Evolutionary conservation across 2,797 vertebrate genomes (phyloP).

Genomic region (Prionace glauca): DNA sequence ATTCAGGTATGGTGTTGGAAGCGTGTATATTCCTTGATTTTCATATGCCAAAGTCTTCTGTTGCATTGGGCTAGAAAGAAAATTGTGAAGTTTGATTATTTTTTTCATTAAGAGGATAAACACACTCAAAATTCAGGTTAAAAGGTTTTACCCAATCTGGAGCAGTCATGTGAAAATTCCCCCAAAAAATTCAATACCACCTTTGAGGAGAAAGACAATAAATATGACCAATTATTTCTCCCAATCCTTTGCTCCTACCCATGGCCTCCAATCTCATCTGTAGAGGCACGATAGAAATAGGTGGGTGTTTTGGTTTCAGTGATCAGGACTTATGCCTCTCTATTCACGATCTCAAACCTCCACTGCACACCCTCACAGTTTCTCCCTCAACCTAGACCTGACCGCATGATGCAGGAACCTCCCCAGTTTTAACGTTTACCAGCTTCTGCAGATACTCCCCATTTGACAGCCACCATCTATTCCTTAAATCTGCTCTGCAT

Average conservation of each 20-base stretch:
- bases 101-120: not conserved
- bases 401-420: not conserved
- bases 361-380: too few species aligned
- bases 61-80: not conserved
- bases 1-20: not conserved
- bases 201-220: not conserved
- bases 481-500: not conserved
- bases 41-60: not conserved
- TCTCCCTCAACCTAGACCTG: not conserved
- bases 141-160: not conserved
- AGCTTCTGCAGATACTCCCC: not conserved
- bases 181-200: not conserved
- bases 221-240: not conserved
- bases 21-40: not conserved
- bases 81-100: slow-evolving; percentile 3
- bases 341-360: not conserved
- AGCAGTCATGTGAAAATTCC: not conserved
- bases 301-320: not conserved
- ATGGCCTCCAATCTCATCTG: not conserved
- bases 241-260: not conserved
- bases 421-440: not conserved
- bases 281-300: not conserved
- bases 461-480: not conserved
- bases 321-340: not conserved
- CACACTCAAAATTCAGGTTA: not conserved